Percentiles rank a stretch among this genome's conserved stretches.
Evolutionary conservation across 2,888 invertebrate species (phyloP).

Genomic region (Mycalesis mineus): DNA sequence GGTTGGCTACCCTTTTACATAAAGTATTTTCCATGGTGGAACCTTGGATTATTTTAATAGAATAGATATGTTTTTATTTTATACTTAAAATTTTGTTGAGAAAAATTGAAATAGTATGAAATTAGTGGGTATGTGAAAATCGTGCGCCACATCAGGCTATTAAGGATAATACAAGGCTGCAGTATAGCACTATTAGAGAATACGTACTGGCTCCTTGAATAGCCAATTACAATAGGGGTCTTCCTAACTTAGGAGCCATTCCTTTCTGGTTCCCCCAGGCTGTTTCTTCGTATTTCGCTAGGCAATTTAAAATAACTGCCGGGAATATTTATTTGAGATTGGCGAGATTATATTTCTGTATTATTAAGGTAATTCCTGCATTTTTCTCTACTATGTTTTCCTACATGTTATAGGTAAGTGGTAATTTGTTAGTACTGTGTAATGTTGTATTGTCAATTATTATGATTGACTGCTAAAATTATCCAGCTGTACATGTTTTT

Average conservation of each 20-base stretch:
- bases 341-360: constrained; percentile 17
- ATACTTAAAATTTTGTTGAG: no score
- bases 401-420: neutral
- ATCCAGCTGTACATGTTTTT: neutral
- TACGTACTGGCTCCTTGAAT: constrained; percentile 51
- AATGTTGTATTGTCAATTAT: neutral
- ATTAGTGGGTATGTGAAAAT: constrained; percentile 29
- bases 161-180: constrained; percentile 41
- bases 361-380: constrained; percentile 17
- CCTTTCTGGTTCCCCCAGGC: constrained; percentile 36
- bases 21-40: no score
- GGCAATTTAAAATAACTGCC: constrained; percentile 29
- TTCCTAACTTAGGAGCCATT: constrained; percentile 40
- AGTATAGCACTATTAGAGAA: constrained; percentile 47
- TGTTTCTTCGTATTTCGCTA: constrained; percentile 27
- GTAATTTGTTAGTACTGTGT: neutral
- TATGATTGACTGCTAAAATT: neutral
- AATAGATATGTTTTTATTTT: no score
- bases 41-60: no score
- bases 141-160: constrained; percentile 39
- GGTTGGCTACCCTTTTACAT: no score
- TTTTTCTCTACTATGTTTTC: constrained; percentile 6
- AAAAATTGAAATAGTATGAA: neutral
- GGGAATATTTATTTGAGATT: constrained; percentile 25
- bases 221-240: constrained; percentile 49